A percentile compares a stretch with the other conserved stretches of the same genome.
phyloP scores from a whole-genome alignment of 2,888 invertebrate species.

The Campoletis raptor region DNA sequence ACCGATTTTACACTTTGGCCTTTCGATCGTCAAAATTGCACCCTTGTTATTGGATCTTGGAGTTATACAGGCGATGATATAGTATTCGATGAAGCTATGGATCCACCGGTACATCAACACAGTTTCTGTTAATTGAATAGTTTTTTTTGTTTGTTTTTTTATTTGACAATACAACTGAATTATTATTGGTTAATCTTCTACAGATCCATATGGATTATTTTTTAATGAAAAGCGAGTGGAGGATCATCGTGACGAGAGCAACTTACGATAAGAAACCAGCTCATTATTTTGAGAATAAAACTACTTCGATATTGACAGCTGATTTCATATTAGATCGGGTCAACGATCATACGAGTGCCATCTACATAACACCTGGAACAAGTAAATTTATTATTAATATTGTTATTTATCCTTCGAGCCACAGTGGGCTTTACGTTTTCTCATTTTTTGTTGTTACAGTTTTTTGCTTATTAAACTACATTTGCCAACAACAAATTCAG shows the following conservation, averaged over 20 bases:
- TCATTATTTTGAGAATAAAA: constrained; percentile 86
- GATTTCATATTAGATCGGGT: constrained; percentile 87
- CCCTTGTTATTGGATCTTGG: constrained; percentile 88
- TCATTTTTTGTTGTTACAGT: neutral
- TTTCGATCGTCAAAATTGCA: constrained; percentile 88
- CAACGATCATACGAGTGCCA: constrained; percentile 86
- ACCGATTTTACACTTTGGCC: constrained; percentile 88
- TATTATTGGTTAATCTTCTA: neutral
- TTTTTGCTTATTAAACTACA: no score
- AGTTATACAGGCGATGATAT: constrained; percentile 88
- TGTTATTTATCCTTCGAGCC: neutral
- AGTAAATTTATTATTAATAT: constrained; percentile 73
- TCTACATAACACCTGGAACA: constrained; percentile 86
- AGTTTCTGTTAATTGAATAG: neutral
- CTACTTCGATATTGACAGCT: constrained; percentile 87
- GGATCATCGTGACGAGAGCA: constrained; percentile 84
- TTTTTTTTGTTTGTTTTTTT: neutral
- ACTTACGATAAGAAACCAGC: constrained; percentile 85
- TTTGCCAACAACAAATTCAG: no score
- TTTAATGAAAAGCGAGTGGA: constrained; percentile 86
- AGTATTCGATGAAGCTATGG: constrained; percentile 80
- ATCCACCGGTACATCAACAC: constrained; percentile 23
- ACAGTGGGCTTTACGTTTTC: neutral
- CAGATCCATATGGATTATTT: constrained; percentile 37
- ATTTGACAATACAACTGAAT: neutral